These are phyloP conservation scores for Macrostomum cliftonense DNA, from an alignment of 2,888 invertebrate species.

Conservation along the genomic window DNA sequence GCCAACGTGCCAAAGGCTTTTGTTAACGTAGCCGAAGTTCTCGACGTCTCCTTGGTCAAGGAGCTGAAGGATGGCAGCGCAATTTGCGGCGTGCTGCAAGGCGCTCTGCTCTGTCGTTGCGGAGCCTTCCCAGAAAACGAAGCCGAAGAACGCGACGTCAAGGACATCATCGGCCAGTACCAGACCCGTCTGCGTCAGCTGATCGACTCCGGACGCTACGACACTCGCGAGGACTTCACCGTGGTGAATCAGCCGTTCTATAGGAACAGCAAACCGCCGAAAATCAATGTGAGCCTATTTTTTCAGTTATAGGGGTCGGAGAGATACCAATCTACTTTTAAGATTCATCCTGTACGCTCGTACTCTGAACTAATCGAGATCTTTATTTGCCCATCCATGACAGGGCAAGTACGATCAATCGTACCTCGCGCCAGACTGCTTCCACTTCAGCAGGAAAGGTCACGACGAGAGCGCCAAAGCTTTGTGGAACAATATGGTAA, in stretches of 20 bases:
- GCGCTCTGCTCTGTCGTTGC: constrained; percentile 13
- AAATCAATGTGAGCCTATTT: not conserved
- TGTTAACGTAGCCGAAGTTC: constrained; percentile 1
- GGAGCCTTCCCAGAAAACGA: constrained; percentile 11
- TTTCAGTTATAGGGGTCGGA: too few species aligned
- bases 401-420: constrained; percentile 19
- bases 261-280: constrained; percentile 4
- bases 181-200: constrained; percentile 15
- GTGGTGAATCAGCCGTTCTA: constrained; percentile 5
- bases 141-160: constrained; percentile 1
- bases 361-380: too few species aligned
- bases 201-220: constrained; percentile 1
- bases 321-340: too few species aligned
- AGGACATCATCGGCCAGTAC: constrained; percentile 13
- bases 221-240: constrained; percentile 4
- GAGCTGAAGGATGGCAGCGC: not conserved
- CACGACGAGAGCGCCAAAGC: constrained; percentile 24
- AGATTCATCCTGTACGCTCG: too few species aligned
- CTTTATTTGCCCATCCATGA: too few species aligned
- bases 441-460: constrained; percentile 24
- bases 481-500: constrained; percentile 28
- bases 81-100: constrained; percentile 9
- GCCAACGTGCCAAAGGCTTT: constrained; percentile 3
- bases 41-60: constrained; percentile 2
- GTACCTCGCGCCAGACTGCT: constrained; percentile 32